These are phyloP conservation scores for Prionailurus bengalensis DNA, from an alignment of 2,113 vertebrate species.

Conservation along the genomic window DNA sequence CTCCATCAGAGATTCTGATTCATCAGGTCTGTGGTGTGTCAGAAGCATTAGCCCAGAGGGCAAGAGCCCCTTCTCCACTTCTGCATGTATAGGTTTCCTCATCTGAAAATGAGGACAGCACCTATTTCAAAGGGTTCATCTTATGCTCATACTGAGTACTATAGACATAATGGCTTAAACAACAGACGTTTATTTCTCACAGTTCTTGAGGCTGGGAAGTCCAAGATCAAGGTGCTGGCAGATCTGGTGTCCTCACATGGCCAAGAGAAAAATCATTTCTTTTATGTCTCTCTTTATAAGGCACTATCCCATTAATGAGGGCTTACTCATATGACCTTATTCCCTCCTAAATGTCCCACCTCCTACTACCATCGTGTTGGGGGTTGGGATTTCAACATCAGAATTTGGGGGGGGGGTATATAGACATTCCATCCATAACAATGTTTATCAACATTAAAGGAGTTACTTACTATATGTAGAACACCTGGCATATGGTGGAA, in stretches of 20 bases:
- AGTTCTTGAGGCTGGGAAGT: not conserved
- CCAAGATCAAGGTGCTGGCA: not conserved
- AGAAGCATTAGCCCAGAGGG: not conserved
- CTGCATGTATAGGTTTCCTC: not conserved
- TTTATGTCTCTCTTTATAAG: not conserved
- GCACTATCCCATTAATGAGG: not conserved
- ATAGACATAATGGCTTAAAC: not conserved
- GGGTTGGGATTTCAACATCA: not conserved
- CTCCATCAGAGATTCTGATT: not conserved
- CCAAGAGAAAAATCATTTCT: not conserved
- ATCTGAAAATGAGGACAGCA: not conserved
- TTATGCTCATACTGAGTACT: not conserved
- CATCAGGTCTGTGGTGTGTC: not conserved
- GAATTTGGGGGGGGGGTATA: not conserved
- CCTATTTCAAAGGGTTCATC: not conserved
- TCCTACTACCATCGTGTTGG: not conserved
- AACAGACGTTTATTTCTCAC: not conserved
- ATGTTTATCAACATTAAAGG: not conserved
- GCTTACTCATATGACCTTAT: not conserved
- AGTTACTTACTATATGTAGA: not conserved
- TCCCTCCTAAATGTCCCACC: not conserved
- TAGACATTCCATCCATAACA: not conserved
- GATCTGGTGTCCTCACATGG: not conserved
- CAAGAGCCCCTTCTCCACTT: not conserved
- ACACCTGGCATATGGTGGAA: not conserved